These are phyloP conservation scores for Halcyon leucocephala DNA, from an alignment of 2,797 vertebrate species.

Conservation along the genomic window DNA sequence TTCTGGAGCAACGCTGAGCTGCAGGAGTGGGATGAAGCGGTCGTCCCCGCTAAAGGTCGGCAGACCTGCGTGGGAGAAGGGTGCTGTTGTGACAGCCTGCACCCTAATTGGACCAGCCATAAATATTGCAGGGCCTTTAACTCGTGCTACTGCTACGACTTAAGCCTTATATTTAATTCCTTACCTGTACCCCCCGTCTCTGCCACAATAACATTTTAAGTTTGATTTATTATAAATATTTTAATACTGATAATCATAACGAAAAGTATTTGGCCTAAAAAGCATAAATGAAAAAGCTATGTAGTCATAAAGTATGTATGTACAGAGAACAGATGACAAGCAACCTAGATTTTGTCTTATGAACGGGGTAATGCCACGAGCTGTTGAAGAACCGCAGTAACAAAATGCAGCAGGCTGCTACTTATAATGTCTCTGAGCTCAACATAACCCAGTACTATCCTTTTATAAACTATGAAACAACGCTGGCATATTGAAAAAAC, in stretches of 20 bases:
- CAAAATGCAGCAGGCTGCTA: constrained; percentile 62
- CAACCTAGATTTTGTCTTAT: constrained; percentile 48
- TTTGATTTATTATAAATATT: constrained; percentile 79
- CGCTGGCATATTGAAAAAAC: constrained; percentile 69
- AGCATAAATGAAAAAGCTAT: constrained; percentile 73
- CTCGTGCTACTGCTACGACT: constrained; percentile 37
- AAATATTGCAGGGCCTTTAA: constrained; percentile 31
- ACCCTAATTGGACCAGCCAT: not conserved
- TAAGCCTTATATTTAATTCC: constrained; percentile 45
- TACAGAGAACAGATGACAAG: constrained; percentile 46
- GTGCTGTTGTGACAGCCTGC: constrained; percentile 41
- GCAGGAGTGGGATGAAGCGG: not conserved
- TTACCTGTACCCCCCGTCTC: constrained; percentile 54
- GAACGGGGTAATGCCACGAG: constrained; percentile 51
- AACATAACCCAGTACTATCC: constrained; percentile 65
- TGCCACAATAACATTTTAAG: constrained; percentile 68
- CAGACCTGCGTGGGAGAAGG: constrained; percentile 27
- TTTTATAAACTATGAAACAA: constrained; percentile 74
- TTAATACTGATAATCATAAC: constrained; percentile 77
- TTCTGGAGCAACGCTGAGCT: not conserved
- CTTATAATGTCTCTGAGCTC: constrained; percentile 34
- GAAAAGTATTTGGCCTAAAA: constrained; percentile 73
- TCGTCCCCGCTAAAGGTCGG: not conserved
- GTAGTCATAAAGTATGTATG: constrained; percentile 69
- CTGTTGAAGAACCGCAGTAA: constrained; percentile 54